Conservation (phyloP, 1,140 invertebrate genomes). For the honey bee (Apis mellifera) region DNA sequence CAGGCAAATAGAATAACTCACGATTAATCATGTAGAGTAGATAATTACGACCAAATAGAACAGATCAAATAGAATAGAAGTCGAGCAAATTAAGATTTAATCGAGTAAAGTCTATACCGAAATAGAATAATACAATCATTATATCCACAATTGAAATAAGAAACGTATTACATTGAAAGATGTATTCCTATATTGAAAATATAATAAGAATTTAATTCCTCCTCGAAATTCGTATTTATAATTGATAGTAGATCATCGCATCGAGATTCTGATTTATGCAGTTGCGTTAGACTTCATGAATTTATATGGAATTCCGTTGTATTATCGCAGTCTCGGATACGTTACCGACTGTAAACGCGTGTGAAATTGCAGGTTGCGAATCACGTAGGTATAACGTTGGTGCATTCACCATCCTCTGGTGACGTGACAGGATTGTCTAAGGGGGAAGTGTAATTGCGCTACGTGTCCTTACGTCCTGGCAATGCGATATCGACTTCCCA, state of each 20-base stretch:
- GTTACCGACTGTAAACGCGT: constrained; percentile 34
- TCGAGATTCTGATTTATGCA: no score
- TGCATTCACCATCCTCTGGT: constrained; percentile 36
- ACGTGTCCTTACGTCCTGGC: constrained; percentile 43
- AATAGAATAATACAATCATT: no score
- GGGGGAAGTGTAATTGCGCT: constrained; percentile 48
- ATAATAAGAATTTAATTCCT: background rate
- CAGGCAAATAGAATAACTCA: no score
- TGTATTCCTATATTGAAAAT: no score
- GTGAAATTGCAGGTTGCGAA: constrained; percentile 39
- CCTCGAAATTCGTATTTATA: background rate
- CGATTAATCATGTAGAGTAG: no score
- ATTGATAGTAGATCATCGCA: background rate
- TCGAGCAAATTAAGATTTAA: no score
- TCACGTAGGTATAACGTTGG: constrained; percentile 41
- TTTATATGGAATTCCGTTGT: constrained; percentile 25
- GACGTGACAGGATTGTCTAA: constrained; percentile 55
- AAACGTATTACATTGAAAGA: no score
- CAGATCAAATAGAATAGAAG: no score
- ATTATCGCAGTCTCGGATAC: constrained; percentile 18
- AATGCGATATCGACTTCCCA: background rate
- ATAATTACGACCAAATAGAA: no score
- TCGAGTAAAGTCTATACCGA: no score
- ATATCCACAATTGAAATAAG: no score
- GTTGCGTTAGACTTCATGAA: constrained; percentile 21